These are phyloP conservation scores for Pectinophora gossypiella DNA, from an alignment of 1,140 invertebrate genomes.

Conservation along the genomic window DNA sequence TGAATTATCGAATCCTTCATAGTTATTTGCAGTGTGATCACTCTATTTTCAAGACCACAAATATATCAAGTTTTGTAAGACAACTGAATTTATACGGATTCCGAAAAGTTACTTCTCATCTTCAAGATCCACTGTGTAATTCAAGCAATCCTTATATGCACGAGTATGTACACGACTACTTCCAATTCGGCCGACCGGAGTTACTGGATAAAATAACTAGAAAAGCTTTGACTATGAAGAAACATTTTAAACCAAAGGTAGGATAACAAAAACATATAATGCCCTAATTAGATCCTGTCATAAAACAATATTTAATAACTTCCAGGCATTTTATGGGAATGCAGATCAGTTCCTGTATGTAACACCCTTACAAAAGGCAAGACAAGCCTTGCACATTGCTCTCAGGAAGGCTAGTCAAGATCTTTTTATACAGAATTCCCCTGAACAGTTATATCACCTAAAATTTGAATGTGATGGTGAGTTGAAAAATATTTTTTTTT, in stretches of 20 bases:
- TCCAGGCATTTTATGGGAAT: conserved; percentile 36
- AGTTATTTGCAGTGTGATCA: conserved; percentile 73
- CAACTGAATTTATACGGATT: conserved; percentile 80
- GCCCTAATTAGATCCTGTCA: neutral
- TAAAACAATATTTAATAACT: neutral
- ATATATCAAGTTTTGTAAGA: conserved; percentile 78
- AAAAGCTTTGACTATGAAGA: conserved; percentile 68
- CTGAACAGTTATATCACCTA: conserved; percentile 30
- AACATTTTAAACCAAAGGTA: conserved; percentile 57
- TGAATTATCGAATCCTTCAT: conserved; percentile 76
- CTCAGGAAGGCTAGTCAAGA: conserved; percentile 56
- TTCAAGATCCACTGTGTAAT: conserved; percentile 75
- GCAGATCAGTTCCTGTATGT: conserved; percentile 37
- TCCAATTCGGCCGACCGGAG: conserved; percentile 72
- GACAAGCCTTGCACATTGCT: conserved; percentile 46
- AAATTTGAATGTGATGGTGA: conserved; percentile 46
- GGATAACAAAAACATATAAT: neutral
- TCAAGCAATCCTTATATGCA: conserved; percentile 76
- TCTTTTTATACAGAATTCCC: conserved; percentile 37
- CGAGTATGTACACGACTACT: conserved; percentile 77
- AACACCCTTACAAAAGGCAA: conserved; percentile 59
- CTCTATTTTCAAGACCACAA: conserved; percentile 78
- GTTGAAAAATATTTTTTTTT: conserved; percentile 5
- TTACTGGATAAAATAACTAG: conserved; percentile 75
- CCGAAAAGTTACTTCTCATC: conserved; percentile 77